Evolutionary conservation across 2,797 vertebrate species (phyloP).

Genomic region (Hylomyscus alleni): DNA sequence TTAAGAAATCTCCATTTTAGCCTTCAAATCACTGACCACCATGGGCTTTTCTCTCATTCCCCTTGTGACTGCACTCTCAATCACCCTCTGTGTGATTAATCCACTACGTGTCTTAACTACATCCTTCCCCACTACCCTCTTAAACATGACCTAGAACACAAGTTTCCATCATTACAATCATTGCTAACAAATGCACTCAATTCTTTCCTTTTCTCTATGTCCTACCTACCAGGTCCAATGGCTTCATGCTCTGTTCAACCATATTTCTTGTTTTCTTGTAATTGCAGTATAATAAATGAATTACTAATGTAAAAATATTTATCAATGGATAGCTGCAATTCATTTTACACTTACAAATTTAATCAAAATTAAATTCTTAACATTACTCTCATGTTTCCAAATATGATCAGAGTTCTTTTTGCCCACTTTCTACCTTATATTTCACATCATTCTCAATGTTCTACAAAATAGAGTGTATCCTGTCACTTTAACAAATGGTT

Average conservation of each 20-base stretch:
- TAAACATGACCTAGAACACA: neutral
- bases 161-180: neutral
- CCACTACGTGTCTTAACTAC: neutral
- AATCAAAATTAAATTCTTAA: neutral
- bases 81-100: neutral
- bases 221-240: neutral
- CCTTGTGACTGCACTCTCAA: neutral
- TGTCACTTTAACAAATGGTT: neutral
- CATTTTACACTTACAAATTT: conserved; percentile 15
- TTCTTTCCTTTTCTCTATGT: neutral
- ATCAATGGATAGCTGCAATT: neutral
- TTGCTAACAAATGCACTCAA: neutral
- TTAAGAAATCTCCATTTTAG: neutral
- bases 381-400: conserved; percentile 21
- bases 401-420: neutral
- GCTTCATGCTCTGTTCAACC: neutral
- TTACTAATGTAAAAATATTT: conserved; percentile 12
- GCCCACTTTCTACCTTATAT: neutral
- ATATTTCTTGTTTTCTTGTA: neutral
- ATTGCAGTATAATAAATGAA: conserved; percentile 36
- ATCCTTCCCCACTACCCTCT: neutral
- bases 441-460: neutral
- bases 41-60: neutral
- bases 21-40: neutral
- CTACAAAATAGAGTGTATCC: neutral